Conservation (phyloP, 2,888 invertebrate genomes). For the Spatulosminthurus flaviceps region DNA sequence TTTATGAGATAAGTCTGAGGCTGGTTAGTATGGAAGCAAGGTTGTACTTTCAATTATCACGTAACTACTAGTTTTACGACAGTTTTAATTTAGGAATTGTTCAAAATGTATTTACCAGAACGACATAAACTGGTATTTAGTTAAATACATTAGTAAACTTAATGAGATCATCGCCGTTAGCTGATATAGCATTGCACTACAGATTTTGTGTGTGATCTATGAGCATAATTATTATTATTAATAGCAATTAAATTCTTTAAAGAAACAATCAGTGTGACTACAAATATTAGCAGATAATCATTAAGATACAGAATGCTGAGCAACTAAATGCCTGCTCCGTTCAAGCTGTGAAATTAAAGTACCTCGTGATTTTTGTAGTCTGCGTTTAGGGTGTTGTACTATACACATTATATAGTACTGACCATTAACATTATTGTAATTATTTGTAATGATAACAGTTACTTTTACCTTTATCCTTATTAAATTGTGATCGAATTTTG, state of each 20-base stretch:
- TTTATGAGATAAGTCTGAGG: slow-evolving; percentile 23
- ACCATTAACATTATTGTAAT: not conserved
- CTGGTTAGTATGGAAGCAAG: not conserved
- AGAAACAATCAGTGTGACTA: no score
- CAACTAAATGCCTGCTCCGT: not conserved
- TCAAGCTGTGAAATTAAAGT: slow-evolving; percentile 23
- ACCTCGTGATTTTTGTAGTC: slow-evolving; percentile 24
- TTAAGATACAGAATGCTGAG: not conserved
- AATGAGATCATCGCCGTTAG: not conserved
- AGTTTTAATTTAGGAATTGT: not conserved
- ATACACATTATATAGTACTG: slow-evolving; percentile 2
- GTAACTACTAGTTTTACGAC: not conserved
- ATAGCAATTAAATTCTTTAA: no score
- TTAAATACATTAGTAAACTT: not conserved
- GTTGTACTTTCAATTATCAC: not conserved
- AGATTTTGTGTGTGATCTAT: not conserved
- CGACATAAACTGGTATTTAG: not conserved
- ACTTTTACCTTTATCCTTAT: not conserved
- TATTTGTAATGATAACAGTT: not conserved
- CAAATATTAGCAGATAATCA: not conserved
- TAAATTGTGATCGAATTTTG: not conserved
- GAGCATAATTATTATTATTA: no score
- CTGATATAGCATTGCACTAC: not conserved
- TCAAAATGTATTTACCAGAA: not conserved
- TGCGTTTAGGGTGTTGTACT: not conserved